These are phyloP conservation scores for Stratiolaelaps scimitus DNA, from an alignment of 1,140 invertebrate genomes.

Conservation along the genomic window DNA sequence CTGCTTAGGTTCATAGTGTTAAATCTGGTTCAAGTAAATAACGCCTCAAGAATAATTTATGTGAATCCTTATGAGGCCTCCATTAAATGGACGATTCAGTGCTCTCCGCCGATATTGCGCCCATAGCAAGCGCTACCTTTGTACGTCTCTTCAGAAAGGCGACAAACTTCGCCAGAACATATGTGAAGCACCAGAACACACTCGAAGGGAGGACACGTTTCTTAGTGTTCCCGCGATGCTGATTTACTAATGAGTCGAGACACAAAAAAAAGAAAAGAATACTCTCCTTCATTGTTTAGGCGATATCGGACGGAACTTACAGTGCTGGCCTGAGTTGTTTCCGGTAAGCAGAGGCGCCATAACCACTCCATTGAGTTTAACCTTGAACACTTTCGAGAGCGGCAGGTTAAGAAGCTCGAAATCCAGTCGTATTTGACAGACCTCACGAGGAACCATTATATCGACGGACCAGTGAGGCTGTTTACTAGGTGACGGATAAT, in stretches of 20 bases:
- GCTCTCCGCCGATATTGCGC: too few species aligned
- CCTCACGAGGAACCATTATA: not conserved
- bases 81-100: too few species aligned
- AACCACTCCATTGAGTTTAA: not conserved
- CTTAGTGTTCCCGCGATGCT: not conserved
- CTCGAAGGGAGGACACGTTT: not conserved
- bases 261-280: too few species aligned
- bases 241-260: not conserved
- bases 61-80: too few species aligned
- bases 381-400: not conserved
- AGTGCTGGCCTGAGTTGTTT: constrained; percentile 19
- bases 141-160: too few species aligned
- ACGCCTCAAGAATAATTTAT: too few species aligned
- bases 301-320: too few species aligned
- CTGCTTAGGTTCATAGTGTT: too few species aligned
- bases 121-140: too few species aligned
- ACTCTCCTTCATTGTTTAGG: not conserved
- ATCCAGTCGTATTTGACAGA: constrained; percentile 18
- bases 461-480: not conserved
- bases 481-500: not conserved
- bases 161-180: not conserved
- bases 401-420: constrained; percentile 4
- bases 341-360: not conserved
- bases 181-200: not conserved
- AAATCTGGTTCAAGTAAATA: too few species aligned